phyloP scores from a whole-genome alignment of 2,888 invertebrate genomes.

The Candidula unifasciata region DNA sequence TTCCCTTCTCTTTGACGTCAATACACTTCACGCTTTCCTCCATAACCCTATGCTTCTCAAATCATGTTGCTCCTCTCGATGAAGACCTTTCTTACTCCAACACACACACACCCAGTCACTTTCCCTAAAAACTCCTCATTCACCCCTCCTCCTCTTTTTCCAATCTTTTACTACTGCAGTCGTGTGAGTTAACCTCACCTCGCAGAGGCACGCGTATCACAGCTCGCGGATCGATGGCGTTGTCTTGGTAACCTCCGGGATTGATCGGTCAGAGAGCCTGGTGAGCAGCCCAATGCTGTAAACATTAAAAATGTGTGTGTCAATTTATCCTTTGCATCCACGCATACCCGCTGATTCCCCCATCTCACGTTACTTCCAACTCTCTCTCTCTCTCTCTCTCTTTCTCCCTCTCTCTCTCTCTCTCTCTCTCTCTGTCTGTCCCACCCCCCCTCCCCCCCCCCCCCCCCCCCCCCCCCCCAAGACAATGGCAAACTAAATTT shows the following conservation, averaged over 20 bases:
- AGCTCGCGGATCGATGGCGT: slow-evolving; percentile 13
- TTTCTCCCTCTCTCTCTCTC: neutral
- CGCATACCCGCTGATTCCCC: no score
- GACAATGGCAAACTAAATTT: slow-evolving; percentile 11
- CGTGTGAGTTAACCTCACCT: slow-evolving; percentile 19
- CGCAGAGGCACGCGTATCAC: slow-evolving; percentile 7
- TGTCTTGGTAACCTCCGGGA: slow-evolving; percentile 19
- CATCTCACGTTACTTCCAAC: neutral
- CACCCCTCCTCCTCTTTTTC: neutral
- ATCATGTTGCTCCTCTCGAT: neutral
- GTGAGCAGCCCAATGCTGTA: slow-evolving; percentile 18
- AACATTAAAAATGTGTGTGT: slow-evolving; percentile 16
- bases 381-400: neutral
- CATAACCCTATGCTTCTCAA: no score
- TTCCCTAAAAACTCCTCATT: neutral
- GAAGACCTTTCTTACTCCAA: neutral
- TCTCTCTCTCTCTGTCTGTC: neutral
- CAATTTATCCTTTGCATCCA: neutral
- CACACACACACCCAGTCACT: neutral
- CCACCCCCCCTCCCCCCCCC: neutral
- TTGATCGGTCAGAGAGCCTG: slow-evolving; percentile 2
- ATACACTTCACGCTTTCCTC: no score
- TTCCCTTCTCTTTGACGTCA: no score
- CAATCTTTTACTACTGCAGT: neutral
- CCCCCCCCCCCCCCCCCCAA: neutral